These are phyloP conservation scores for Sebastiscus albofasciatus DNA, from an alignment of 2,797 vertebrate species.

Conservation along the genomic window DNA sequence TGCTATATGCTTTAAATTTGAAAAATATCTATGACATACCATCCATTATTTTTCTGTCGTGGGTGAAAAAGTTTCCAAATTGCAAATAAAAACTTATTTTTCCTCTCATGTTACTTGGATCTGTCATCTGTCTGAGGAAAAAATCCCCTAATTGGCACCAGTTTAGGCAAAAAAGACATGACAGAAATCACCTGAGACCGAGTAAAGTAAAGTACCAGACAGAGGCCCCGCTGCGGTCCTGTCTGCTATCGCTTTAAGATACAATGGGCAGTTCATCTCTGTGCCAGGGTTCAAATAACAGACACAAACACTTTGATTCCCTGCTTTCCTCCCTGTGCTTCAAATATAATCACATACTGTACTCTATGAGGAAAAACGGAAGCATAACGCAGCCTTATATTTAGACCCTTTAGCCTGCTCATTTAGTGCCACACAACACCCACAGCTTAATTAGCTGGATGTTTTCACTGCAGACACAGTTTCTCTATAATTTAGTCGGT, in stretches of 20 bases:
- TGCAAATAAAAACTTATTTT: constrained; percentile 9
- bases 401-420: constrained; percentile 46
- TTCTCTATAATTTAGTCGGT: constrained; percentile 34
- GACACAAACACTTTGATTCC: constrained; percentile 31
- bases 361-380: constrained; percentile 29
- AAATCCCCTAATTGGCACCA: constrained; percentile 17
- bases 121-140: constrained; percentile 5
- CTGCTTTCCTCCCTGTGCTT: constrained; percentile 25
- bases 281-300: constrained; percentile 30
- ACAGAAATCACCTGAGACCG: constrained; percentile 7
- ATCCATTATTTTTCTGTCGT: neutral
- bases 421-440: constrained; percentile 52
- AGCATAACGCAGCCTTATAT: constrained; percentile 43
- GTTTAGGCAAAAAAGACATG: constrained; percentile 1
- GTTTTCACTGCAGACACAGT: constrained; percentile 30
- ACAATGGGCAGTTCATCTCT: constrained; percentile 3
- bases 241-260: constrained; percentile 3
- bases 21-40: neutral
- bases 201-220: neutral
- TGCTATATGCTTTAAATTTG: neutral
- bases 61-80: constrained; percentile 18
- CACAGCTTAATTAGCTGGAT: constrained; percentile 57
- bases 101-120: constrained; percentile 6
- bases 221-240: neutral
- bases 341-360: constrained; percentile 43